phyloP scores from a whole-genome alignment of 1,140 invertebrate genomes.

The Trachelipus rathkii region DNA sequence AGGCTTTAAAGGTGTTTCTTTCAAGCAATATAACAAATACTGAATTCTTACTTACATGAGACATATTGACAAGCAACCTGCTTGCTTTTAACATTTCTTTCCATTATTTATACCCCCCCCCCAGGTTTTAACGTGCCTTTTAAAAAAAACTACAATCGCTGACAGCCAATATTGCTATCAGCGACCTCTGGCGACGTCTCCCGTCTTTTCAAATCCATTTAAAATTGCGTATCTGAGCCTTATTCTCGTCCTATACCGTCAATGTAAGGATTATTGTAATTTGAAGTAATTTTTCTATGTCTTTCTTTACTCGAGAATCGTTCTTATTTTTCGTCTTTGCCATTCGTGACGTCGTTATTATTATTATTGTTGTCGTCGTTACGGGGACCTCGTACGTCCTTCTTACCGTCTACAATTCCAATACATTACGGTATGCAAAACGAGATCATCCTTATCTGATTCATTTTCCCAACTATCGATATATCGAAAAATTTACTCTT shows the following conservation, averaged over 20 bases:
- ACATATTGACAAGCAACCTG: no score
- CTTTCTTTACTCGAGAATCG: neutral
- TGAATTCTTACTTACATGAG: no score
- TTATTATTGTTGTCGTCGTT: no score
- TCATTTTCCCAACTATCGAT: neutral
- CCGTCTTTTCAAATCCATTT: neutral
- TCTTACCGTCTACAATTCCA: neutral
- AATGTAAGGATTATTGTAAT: constrained; percentile 5
- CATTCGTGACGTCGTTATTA: no score
- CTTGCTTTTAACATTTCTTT: no score
- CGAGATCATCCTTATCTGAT: neutral
- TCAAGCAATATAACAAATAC: no score
- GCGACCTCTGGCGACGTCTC: constrained; percentile 1
- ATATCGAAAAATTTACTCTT: no score
- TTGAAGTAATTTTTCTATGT: constrained; percentile 2
- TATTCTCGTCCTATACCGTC: neutral
- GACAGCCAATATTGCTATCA: constrained; percentile 1
- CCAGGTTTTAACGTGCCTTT: no score
- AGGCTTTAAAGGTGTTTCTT: no score
- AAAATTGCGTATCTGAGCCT: constrained; percentile 9
- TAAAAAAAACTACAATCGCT: neutral
- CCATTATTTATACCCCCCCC: no score
- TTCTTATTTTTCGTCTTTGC: no score
- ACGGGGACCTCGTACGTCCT: no score
- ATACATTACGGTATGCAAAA: constrained; percentile 2